phyloP scores from a whole-genome alignment of 2,797 vertebrate genomes.

The Hapalemur alaotrensis region DNA sequence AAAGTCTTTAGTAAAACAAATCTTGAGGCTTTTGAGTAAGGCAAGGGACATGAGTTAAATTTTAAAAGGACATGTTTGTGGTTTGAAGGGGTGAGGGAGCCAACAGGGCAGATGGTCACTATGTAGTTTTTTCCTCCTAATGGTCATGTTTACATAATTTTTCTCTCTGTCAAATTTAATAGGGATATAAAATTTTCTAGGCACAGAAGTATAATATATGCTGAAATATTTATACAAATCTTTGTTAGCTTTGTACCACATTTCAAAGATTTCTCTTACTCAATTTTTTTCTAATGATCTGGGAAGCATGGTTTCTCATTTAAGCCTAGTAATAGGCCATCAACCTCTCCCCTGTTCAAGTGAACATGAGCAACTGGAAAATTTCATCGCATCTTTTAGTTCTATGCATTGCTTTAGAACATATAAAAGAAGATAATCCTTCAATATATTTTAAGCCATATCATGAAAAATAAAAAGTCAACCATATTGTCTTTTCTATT shows the following conservation, averaged over 20 bases:
- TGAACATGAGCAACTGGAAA: conserved; percentile 1
- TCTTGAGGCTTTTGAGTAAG: not conserved
- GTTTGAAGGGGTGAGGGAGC: not conserved
- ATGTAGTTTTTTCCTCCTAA: not conserved
- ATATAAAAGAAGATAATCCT: not conserved
- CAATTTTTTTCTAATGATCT: not conserved
- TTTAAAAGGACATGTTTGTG: not conserved
- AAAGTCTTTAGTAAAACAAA: not conserved
- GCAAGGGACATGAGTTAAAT: not conserved
- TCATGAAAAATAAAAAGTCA: conserved; percentile 32
- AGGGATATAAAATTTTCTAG: not conserved
- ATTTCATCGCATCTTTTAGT: not conserved
- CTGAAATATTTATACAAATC: not conserved
- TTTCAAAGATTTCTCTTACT: conserved; percentile 19
- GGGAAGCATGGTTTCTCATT: not conserved
- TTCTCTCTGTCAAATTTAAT: not conserved
- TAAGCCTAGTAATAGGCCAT: not conserved
- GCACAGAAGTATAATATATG: not conserved
- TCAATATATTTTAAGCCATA: conserved; percentile 27
- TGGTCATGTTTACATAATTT: not conserved
- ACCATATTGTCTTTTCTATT: not conserved
- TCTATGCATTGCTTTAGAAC: not conserved
- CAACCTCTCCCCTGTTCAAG: not conserved
- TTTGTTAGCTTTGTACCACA: not conserved
- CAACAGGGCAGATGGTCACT: not conserved